phyloP scores from a whole-genome alignment of 2,113 vertebrate genomes.

The Rhombomys opimus region DNA sequence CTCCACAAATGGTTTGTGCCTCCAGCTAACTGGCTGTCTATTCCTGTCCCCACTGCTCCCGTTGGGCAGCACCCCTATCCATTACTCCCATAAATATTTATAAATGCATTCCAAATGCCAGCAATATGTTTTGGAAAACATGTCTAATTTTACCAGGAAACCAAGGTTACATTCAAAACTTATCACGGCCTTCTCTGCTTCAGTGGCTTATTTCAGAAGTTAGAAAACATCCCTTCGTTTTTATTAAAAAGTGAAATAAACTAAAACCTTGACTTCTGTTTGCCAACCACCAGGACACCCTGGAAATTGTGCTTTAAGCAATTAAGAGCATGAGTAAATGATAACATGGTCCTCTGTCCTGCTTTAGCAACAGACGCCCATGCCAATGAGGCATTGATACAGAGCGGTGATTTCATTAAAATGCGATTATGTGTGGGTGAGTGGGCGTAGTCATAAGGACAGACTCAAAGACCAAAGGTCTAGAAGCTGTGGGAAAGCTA shows the following conservation, averaged over 20 bases:
- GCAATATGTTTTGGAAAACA: conserved; percentile 59
- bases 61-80: rapidly evolving
- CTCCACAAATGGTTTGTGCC: background rate
- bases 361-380: background rate
- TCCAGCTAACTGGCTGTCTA: background rate
- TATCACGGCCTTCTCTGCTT: background rate
- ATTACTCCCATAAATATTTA: conserved; percentile 56
- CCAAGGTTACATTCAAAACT: conserved; percentile 7
- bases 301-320: conserved; percentile 55
- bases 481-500: conserved; percentile 34
- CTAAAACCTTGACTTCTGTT: conserved; percentile 50
- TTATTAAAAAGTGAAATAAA: background rate
- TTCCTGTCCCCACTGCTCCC: background rate
- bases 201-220: conserved; percentile 8
- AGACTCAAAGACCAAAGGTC: conserved; percentile 56
- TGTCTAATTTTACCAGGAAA: conserved; percentile 32
- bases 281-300: background rate
- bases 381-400: conserved; percentile 45
- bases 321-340: conserved; percentile 52
- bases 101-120: conserved; percentile 48
- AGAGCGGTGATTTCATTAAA: conserved; percentile 61
- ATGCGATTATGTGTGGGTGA: conserved; percentile 16
- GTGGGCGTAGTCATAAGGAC: background rate
- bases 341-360: background rate
- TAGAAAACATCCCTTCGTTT: conserved; percentile 31